These are phyloP conservation scores for Apocheima hispidaria DNA, from an alignment of 2,888 invertebrate genomes.

Conservation along the genomic window DNA sequence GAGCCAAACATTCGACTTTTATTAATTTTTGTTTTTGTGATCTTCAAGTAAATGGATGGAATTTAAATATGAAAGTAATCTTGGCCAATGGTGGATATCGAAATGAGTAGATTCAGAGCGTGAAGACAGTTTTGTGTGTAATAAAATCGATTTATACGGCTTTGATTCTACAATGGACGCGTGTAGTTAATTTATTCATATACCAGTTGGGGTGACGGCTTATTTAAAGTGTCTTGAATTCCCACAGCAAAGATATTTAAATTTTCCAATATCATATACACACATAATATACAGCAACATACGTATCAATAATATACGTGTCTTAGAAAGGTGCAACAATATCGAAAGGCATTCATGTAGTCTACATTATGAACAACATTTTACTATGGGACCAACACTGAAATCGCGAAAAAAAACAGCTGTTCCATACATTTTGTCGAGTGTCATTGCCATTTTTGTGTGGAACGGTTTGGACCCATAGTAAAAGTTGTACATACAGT, in stretches of 20 bases:
- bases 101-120: background rate
- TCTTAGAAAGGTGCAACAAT: no score
- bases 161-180: conserved; percentile 28
- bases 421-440: no score
- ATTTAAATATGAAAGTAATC: background rate
- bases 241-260: background rate
- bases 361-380: no score
- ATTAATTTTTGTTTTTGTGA: background rate
- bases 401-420: no score
- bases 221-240: background rate
- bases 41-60: background rate
- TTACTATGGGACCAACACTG: no score
- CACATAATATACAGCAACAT: no score
- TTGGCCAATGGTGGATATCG: background rate
- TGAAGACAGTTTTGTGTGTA: conserved; percentile 8
- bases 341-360: no score
- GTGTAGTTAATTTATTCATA: conserved; percentile 1
- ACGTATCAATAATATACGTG: no score
- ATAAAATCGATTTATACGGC: conserved; percentile 29
- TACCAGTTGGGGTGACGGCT: background rate
- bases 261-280: background rate
- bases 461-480: no score
- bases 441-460: no score
- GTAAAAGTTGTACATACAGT: no score
- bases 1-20: background rate